A percentile compares a stretch with the other conserved stretches of the same genome.
Conservation (phyloP, 2,113 vertebrate species). For the Sphyrna mokarran region DNA sequence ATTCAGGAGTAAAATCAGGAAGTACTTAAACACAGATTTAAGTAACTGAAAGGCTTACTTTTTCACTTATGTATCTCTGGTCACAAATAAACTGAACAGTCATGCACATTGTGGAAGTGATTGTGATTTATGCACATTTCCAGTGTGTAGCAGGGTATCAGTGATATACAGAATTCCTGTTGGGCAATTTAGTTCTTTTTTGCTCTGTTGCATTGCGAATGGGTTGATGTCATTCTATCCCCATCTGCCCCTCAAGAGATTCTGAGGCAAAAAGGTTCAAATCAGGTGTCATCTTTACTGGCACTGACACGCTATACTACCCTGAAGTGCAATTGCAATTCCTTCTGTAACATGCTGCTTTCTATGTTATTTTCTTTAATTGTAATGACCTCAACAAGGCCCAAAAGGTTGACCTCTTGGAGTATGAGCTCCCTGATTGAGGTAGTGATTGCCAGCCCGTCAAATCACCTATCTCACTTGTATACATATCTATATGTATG, state of each 20-base stretch:
- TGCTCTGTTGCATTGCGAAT: no score
- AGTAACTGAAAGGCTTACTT: background rate
- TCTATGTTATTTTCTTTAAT: no score
- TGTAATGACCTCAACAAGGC: no score
- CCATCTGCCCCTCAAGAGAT: background rate
- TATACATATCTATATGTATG: no score
- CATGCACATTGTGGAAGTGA: background rate
- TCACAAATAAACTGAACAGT: background rate
- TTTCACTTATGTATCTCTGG: background rate
- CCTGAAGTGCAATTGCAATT: background rate
- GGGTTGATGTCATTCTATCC: background rate
- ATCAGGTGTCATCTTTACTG: background rate
- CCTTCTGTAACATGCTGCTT: background rate
- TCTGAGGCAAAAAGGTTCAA: background rate
- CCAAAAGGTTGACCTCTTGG: no score
- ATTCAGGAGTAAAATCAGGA: background rate
- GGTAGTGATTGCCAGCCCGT: no score
- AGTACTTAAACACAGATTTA: background rate
- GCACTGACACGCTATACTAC: background rate
- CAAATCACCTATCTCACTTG: no score
- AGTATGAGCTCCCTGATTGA: no score
- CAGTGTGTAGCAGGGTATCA: background rate
- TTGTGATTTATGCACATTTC: background rate
- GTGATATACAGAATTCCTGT: background rate
- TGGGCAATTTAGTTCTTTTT: background rate